Evolutionary conservation across 2,113 vertebrate species (phyloP), one percentile per base, ranked within the genome.

Genomic region (Accipiter virgatus): DNA sequence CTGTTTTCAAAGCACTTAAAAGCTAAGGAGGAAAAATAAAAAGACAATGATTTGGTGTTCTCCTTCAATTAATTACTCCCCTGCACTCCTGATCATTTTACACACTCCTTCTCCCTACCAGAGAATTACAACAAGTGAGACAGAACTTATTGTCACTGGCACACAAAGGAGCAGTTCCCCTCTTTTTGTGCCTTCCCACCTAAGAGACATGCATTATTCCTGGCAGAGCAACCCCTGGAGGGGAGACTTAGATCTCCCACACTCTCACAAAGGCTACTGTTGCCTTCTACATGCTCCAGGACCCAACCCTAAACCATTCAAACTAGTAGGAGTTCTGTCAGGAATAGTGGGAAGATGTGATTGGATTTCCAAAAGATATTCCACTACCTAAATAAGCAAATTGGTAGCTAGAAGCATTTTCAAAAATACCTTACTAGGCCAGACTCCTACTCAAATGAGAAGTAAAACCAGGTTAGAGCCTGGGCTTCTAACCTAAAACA

Each of bases 1-100:
- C 97, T 1, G 99, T 99, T 98, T 99, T 99, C 97, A 99, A 97
- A 73, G 99, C 99, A 55, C 97, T 99, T 88, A 99, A 98, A 82
- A 99, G 98, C 99, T 99, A 97, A 77, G 95, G 93, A 93, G 88
- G 91, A 98, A 40, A 40, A 98, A 93, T 2, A 81, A 83, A 52
- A 81, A 22, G 29, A 95, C 73, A 91, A 85, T 83, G 5, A 75
- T 20, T 88, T n/a, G 55, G 38, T 62, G 68, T 38, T 55, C 22
- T 55, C 80, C 93, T 75, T 71, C 36, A 84, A 50, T 82, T 47
- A 47, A 86, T 56, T 80, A 61, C 56, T 90, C 40, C 53, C 29
- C 55, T 36, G n/a, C 18, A 10, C 43, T 81, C 38, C 78, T 61
- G 62, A 66, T 11, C 27, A 22, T 29, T 77, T 87, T 58, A 71